Base-by-base conservation (phyloP, 2,888 invertebrate genomes). In the Odontocolon sp. region DNA sequence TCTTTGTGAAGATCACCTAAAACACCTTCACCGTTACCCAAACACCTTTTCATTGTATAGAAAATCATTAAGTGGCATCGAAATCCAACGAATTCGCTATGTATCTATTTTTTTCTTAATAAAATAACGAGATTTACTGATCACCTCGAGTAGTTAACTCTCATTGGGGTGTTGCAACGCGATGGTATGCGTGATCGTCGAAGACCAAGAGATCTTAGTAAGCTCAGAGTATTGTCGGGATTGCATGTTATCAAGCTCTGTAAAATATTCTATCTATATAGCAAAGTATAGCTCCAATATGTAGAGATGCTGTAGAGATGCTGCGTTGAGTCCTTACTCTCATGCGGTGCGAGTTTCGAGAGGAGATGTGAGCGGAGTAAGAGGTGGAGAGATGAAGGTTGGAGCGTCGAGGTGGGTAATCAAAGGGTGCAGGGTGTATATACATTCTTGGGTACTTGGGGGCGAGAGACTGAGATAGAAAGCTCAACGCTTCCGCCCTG, bases 381-480 rank as follows among this genome's bases (percentile, higher is more conserved):
- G 57, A 56, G 33, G 36, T 56, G 59, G 33, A 45, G 47, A 47
- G 52, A 50, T 63, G 59, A 47, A 67, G 68, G 47, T 64, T 70
- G 61, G 59, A 67, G 66, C 54, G 66, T 71, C 57, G 70, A 72
- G 75, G 70, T 64, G 67, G 86, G 84, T 86, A 87, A 87, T 87
- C 87, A 87, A 87, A 87, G 87, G 84, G 83, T 67, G 70, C 77
- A 64, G 81, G 82, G 83, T 85, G 83, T 84, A 70, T 61, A 73
- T 77, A n/a, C n/a, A 68, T 77, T 77, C 57, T 74, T 66, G 59
- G 67, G 79, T 77, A 70, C 79, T 80, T 66, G 70, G 56, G 73
- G 31, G 31, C 8, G 52, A 61, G 40, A 38, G 71, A 72, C 56
- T 26, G 69, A 68, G 61, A 63, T 21, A 56, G 42, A 31, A 50